phyloP scores from a whole-genome alignment of 2,113 vertebrate species.

The Butorides virescens region DNA sequence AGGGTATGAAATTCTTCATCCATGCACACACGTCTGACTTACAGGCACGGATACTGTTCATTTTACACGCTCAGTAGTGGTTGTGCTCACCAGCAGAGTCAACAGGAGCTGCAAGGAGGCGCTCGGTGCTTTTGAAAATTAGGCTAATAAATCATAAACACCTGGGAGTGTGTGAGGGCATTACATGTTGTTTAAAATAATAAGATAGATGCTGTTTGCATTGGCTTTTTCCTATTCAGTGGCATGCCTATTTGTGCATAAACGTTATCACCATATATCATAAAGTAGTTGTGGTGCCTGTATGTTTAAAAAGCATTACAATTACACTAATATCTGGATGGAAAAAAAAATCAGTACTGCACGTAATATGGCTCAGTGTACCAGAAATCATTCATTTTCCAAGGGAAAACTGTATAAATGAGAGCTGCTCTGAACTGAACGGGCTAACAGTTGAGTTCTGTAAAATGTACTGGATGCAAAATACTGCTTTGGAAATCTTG shows the following conservation, averaged over 20 bases:
- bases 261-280: background rate
- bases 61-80: background rate
- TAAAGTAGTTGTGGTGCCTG: background rate
- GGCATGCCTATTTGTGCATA: background rate
- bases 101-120: background rate
- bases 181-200: background rate
- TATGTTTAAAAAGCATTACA: background rate
- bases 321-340: background rate
- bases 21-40: background rate
- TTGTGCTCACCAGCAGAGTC: background rate
- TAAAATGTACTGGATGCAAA: background rate
- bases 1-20: background rate
- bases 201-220: background rate
- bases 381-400: background rate
- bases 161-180: background rate
- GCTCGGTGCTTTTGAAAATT: background rate
- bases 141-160: background rate
- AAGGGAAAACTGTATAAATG: background rate
- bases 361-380: background rate
- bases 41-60: background rate
- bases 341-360: background rate
- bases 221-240: background rate
- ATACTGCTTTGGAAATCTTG: background rate
- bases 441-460: background rate
- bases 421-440: background rate